Percentiles rank a stretch among this genome's conserved stretches.
These are phyloP conservation scores for Stercorarius parasiticus DNA, from an alignment of 2,113 vertebrate genomes.

Conservation along the genomic window DNA sequence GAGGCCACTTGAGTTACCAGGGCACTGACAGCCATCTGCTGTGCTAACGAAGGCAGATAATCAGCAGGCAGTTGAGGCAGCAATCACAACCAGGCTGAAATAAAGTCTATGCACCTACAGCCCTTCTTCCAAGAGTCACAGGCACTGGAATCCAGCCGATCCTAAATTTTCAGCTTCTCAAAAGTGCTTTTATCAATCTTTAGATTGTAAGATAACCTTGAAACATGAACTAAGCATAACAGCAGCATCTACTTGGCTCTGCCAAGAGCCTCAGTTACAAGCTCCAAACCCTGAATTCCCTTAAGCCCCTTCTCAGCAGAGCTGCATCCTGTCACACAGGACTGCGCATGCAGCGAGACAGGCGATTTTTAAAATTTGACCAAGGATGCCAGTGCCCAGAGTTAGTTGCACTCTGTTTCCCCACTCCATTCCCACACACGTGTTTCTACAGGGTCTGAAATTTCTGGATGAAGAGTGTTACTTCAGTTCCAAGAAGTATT, in stretches of 20 bases:
- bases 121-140: background rate
- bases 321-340: background rate
- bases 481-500: background rate
- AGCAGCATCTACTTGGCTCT: background rate
- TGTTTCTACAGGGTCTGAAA: background rate
- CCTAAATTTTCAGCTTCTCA: background rate
- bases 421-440: accelerated
- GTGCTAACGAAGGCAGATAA: background rate
- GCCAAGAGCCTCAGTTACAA: background rate
- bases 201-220: background rate
- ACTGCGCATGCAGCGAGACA: accelerated
- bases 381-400: background rate
- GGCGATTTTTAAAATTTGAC: background rate
- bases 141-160: background rate
- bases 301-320: background rate
- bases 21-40: constrained; percentile 1
- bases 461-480: background rate
- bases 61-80: background rate
- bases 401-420: background rate
- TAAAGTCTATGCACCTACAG: background rate
- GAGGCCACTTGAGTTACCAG: background rate
- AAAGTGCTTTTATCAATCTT: background rate
- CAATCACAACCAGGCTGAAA: background rate
- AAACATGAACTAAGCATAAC: background rate
- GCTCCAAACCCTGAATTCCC: background rate